phyloP scores from a whole-genome alignment of 2,797 vertebrate genomes.

The Sarcoramphus papa region DNA sequence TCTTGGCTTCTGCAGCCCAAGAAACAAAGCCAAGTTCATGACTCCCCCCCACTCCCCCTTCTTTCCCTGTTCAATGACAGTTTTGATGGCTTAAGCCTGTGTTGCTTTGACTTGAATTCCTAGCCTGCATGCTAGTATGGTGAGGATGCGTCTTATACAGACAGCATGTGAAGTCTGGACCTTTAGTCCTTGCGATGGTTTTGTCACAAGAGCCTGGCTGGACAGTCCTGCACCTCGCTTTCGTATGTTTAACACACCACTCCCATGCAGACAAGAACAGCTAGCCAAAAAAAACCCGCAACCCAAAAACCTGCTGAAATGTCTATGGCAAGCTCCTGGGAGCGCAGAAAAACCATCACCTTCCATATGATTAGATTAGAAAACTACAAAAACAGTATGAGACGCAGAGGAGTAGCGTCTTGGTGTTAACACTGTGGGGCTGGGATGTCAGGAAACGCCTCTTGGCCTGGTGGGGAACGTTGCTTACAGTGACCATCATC shows the following conservation, averaged over 20 bases:
- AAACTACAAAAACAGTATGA: rapidly evolving
- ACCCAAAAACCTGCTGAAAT: neutral
- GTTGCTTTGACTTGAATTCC: neutral
- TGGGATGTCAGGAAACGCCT: neutral
- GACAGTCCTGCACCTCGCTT: neutral
- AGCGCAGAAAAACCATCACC: neutral
- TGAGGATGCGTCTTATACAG: neutral
- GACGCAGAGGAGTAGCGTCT: neutral
- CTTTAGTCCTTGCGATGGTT: neutral
- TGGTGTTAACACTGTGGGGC: neutral
- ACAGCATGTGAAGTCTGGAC: rapidly evolving
- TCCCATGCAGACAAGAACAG: neutral
- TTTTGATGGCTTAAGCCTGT: neutral
- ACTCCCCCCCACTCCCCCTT: neutral
- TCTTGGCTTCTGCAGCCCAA: neutral
- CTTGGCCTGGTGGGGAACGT: neutral
- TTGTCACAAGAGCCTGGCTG: neutral
- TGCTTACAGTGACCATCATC: rapidly evolving
- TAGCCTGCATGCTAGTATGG: no score
- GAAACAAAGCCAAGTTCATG: neutral
- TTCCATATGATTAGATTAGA: neutral
- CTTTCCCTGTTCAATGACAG: neutral
- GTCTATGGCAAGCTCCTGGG: neutral
- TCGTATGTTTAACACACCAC: neutral
- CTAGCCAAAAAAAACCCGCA: neutral